phyloP scores from a whole-genome alignment of 2,797 vertebrate genomes.

The Cynodonichthys magdalenae region DNA sequence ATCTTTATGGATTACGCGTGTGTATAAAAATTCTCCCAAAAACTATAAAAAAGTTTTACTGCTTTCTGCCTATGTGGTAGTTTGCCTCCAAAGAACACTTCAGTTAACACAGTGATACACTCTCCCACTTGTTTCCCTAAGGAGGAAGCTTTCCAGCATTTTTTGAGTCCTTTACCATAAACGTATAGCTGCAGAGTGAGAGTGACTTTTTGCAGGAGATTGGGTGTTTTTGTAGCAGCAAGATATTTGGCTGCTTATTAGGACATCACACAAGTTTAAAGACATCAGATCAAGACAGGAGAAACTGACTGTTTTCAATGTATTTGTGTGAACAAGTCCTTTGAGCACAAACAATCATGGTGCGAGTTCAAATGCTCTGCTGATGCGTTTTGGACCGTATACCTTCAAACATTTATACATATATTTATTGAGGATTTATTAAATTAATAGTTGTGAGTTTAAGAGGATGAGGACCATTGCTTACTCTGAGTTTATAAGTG shows the following conservation, averaged over 20 bases:
- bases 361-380: neutral
- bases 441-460: conserved; percentile 26
- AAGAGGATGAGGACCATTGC: conserved; percentile 45
- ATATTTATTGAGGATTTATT: conserved; percentile 5
- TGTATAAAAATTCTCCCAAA: conserved; percentile 36
- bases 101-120: neutral
- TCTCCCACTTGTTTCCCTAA: neutral
- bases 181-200: conserved; percentile 20
- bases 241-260: conserved; percentile 70
- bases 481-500: conserved; percentile 49
- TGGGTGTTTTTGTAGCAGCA: conserved; percentile 30
- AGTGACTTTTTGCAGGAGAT: conserved; percentile 42
- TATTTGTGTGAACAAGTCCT: neutral
- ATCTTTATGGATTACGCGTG: conserved; percentile 16
- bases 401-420: neutral
- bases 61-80: conserved; percentile 29
- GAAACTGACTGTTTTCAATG: conserved; percentile 20
- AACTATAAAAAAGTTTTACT: conserved; percentile 46
- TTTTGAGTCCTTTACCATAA: conserved; percentile 11
- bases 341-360: neutral
- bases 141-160: neutral
- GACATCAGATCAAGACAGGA: conserved; percentile 37
- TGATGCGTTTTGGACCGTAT: too few relatives aligned
- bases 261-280: conserved; percentile 59
- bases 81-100: conserved; percentile 12